Evolutionary conservation across 2,888 invertebrate genomes (phyloP).

Genomic region (Eupithecia inturbata): DNA sequence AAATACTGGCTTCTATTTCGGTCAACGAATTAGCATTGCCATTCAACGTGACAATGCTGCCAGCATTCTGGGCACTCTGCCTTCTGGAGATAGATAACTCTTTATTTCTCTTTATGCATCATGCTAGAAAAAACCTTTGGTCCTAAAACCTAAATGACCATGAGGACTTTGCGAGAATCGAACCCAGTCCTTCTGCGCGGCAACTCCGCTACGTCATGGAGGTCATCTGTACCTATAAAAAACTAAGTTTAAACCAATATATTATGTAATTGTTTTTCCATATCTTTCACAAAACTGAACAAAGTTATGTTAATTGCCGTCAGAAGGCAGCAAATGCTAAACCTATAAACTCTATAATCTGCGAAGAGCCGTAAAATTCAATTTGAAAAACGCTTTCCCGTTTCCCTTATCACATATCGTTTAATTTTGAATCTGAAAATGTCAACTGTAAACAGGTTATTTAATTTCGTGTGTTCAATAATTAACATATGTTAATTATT

Average conservation of each 20-base stretch:
- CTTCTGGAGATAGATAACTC: too few relatives aligned
- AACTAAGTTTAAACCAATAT: background rate
- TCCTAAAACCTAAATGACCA: too few relatives aligned
- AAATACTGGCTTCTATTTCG: too few relatives aligned
- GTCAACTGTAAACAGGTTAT: constrained; percentile 9
- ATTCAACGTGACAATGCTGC: too few relatives aligned
- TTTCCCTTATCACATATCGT: constrained; percentile 1
- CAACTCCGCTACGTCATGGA: background rate
- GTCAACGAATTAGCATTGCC: too few relatives aligned
- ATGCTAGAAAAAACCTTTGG: too few relatives aligned
- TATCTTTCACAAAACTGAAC: background rate
- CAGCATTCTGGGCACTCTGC: too few relatives aligned
- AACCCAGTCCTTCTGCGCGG: background rate
- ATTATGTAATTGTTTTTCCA: background rate
- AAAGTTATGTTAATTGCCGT: background rate
- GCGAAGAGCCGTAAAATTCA: constrained; percentile 7
- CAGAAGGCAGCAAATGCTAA: constrained; percentile 14
- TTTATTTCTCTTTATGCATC: too few relatives aligned
- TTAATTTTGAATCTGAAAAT: constrained; percentile 15
- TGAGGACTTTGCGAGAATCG: background rate
- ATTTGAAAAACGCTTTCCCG: constrained; percentile 1
- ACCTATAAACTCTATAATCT: constrained; percentile 18
- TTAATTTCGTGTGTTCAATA: background rate
- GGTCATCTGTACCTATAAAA: background rate
- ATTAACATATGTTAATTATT: too few relatives aligned